Evolutionary conservation across 2,888 invertebrate genomes (phyloP).

Genomic region (Apamea epomidion): DNA sequence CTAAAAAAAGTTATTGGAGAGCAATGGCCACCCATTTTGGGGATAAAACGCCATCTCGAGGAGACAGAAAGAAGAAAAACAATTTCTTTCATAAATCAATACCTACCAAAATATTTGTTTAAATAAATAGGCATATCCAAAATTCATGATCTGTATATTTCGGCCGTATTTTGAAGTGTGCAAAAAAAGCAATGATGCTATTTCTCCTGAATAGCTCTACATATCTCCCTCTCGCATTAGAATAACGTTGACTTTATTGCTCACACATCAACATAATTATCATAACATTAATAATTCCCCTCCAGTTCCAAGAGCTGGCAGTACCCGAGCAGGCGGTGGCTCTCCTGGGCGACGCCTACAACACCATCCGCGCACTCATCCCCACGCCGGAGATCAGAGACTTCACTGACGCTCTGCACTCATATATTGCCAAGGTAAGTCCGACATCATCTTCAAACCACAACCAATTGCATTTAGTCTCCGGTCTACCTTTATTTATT

Average conservation of each 20-base stretch:
- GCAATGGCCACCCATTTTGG: background rate
- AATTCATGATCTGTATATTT: background rate
- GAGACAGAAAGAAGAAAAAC: background rate
- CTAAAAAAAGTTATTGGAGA: background rate
- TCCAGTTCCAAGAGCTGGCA: slow-evolving; percentile 85
- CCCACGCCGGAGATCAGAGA: slow-evolving; percentile 92
- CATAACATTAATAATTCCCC: background rate
- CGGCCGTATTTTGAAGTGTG: background rate
- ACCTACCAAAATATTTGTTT: background rate
- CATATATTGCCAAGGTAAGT: slow-evolving; percentile 92
- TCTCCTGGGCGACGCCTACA: slow-evolving; percentile 89
- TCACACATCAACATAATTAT: background rate
- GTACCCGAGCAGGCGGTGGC: slow-evolving; percentile 90
- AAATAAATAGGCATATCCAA: background rate
- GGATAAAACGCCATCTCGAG: background rate
- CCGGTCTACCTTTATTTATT: too few relatives aligned
- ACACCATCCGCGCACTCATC: slow-evolving; percentile 89
- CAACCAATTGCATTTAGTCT: background rate
- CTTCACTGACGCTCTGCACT: slow-evolving; percentile 90
- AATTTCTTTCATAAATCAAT: background rate
- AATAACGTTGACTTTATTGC: background rate
- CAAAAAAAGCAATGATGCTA: too few relatives aligned
- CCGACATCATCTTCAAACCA: background rate
- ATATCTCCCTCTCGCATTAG: background rate
- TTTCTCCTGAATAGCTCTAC: background rate